Base-by-base conservation (phyloP, 2,888 invertebrate genomes). In the Archaeoteleia sp. region DNA sequence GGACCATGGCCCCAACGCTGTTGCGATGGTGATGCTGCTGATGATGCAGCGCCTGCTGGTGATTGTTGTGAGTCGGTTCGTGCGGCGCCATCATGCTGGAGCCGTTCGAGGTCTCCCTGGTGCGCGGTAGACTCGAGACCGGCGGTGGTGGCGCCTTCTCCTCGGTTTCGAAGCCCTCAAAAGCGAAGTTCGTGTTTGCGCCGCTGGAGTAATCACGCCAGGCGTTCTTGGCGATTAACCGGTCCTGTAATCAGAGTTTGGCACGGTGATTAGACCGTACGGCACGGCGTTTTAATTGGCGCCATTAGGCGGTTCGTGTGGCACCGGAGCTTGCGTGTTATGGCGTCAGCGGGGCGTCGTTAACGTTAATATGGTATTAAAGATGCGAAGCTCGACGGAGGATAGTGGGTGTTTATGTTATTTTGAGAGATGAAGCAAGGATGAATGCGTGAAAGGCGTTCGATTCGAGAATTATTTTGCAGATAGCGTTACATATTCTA, bases 161-260 rank as follows among this genome's bases (percentile, higher is more conserved):
- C 75, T 94, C 94, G 60, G 92, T 92, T 77, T 94, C 95, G 82
- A 92, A 94, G 0, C 94, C 92, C 78, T 96, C 95, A 85, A 95
- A 96, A 0, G 94, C 95, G 86, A 95, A 95, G 86, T 95, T 96
- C 0, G 94, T 95, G 85, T 93, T 94, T 1, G 91, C 89, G 13
- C 82, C 82, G 0, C 91, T 88, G 0, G 93, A 91, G 82, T 95
- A 95, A 81, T 95, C 95, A 82, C 94, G 94, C 95, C 96, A 96
- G 0, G 94, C 94, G 10, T 93, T 91, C 83, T 91, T 93, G 13
- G 93, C 92, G 74, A 95, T 93, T 40, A 95, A 86, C 75, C 92
- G 93, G 76, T 94, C 94, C 94, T 95, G 88, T 14, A 86, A 83
- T 61, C 67, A 67, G 57, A 62, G 57, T 46, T 53, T 61, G 9